phyloP scores from a whole-genome alignment of 2,113 vertebrate species.

The Colistium nudipinnis region DNA sequence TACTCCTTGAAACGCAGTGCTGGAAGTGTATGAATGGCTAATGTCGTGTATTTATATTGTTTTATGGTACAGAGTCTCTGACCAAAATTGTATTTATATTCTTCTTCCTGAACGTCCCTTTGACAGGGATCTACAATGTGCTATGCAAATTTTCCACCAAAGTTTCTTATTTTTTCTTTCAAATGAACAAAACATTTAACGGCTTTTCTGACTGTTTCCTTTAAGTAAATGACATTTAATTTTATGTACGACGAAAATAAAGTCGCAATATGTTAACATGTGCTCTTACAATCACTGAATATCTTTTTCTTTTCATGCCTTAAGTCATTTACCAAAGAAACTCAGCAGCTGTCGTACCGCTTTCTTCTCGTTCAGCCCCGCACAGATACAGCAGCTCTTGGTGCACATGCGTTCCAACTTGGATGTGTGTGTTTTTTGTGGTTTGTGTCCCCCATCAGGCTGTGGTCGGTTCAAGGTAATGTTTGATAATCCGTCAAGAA shows the following conservation, averaged over 20 bases:
- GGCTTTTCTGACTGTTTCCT: constrained; percentile 43
- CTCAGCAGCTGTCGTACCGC: not conserved
- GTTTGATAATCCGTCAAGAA: constrained; percentile 49
- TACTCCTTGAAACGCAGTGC: constrained; percentile 46
- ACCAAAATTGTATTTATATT: constrained; percentile 70
- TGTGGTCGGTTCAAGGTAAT: constrained; percentile 53
- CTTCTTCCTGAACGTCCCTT: constrained; percentile 41
- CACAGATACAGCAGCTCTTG: constrained; percentile 3
- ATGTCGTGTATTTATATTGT: constrained; percentile 67
- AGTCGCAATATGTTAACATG: constrained; percentile 16
- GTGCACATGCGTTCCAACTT: not conserved
- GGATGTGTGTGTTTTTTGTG: constrained; percentile 16
- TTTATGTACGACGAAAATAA: constrained; percentile 39
- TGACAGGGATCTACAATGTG: constrained; percentile 56
- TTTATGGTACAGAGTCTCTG: constrained; percentile 51
- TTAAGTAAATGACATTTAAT: constrained; percentile 13
- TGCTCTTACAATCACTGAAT: not conserved
- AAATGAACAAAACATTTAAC: constrained; percentile 42
- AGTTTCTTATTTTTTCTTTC: constrained; percentile 56
- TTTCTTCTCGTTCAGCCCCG: not conserved
- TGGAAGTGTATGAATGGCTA: constrained; percentile 58
- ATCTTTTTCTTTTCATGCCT: not conserved
- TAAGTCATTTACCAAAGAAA: not conserved
- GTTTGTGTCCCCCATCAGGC: constrained; percentile 56
- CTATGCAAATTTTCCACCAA: constrained; percentile 57